Evolutionary conservation across 2,888 invertebrate species (phyloP).

Genomic region (Trypoxylon attenuatum): DNA sequence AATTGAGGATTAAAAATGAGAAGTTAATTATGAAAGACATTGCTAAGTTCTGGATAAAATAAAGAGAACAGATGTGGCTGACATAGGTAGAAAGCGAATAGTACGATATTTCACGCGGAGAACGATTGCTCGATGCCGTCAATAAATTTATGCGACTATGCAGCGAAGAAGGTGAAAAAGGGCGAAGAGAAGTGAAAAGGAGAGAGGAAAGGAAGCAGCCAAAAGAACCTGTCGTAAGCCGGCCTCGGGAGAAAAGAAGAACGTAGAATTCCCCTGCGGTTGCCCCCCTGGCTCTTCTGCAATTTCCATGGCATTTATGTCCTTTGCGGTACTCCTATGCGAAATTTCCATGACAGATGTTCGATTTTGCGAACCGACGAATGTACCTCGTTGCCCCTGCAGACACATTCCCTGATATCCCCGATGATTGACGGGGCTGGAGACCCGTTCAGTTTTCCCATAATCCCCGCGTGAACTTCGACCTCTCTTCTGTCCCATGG

Average conservation of each 20-base stretch:
- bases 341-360: slow-evolving; percentile 61
- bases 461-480: slow-evolving; percentile 3
- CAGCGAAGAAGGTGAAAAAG: slow-evolving; percentile 2
- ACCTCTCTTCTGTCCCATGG: too few relatives aligned
- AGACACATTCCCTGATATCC: slow-evolving; percentile 53
- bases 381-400: slow-evolving; percentile 53
- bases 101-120: neutral
- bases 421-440: slow-evolving; percentile 55
- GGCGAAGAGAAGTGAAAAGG: slow-evolving; percentile 11
- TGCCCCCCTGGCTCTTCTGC: slow-evolving; percentile 49
- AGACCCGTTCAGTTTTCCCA: slow-evolving; percentile 53
- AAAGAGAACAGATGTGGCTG: neutral
- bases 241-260: slow-evolving; percentile 61
- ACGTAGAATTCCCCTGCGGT: slow-evolving; percentile 62
- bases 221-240: slow-evolving; percentile 64
- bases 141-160: slow-evolving; percentile 37
- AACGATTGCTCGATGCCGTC: slow-evolving; percentile 9
- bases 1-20: too few relatives aligned
- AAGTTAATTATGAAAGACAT: too few relatives aligned
- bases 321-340: slow-evolving; percentile 50
- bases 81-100: neutral
- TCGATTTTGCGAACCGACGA: slow-evolving; percentile 49
- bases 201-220: too few relatives aligned
- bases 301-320: slow-evolving; percentile 58
- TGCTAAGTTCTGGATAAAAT: too few relatives aligned